Evolutionary conservation across 2,113 vertebrate genomes (phyloP).

Genomic region (Maccullochella peelii): DNA sequence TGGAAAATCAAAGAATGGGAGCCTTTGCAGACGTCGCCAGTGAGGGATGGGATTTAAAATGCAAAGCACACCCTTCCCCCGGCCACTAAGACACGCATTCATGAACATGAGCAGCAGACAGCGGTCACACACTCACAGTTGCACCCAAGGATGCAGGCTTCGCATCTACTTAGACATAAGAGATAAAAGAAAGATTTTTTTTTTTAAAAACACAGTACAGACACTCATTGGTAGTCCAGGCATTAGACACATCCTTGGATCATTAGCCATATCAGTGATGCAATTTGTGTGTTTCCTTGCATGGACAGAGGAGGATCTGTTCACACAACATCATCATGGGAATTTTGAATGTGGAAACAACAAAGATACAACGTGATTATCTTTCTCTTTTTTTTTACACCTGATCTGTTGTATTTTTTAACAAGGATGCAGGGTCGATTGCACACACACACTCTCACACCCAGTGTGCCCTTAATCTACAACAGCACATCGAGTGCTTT

Average conservation of each 20-base stretch:
- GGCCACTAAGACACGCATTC: conserved; percentile 65
- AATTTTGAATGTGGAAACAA: not conserved
- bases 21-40: conserved; percentile 21
- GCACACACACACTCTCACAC: not conserved
- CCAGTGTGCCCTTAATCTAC: conserved; percentile 39
- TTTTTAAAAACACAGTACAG: not conserved
- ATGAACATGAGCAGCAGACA: conserved; percentile 62
- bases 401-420: conserved; percentile 17
- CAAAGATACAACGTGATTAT: not conserved
- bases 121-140: conserved; percentile 39
- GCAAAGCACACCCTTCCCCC: conserved; percentile 69
- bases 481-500: conserved; percentile 17
- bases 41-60: conserved; percentile 66
- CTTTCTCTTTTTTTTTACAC: not conserved
- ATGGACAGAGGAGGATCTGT: not conserved
- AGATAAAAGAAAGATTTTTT: not conserved
- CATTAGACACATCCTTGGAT: conserved; percentile 26
- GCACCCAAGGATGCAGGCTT: conserved; percentile 11
- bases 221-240: conserved; percentile 27
- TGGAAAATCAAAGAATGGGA: conserved; percentile 24
- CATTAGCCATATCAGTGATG: conserved; percentile 34
- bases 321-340: not conserved
- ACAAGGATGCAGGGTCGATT: conserved; percentile 32
- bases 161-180: not conserved
- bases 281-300: conserved; percentile 9